Base-by-base conservation (phyloP, 2,888 invertebrate species). In the Macrosoma leucophasiata region DNA sequence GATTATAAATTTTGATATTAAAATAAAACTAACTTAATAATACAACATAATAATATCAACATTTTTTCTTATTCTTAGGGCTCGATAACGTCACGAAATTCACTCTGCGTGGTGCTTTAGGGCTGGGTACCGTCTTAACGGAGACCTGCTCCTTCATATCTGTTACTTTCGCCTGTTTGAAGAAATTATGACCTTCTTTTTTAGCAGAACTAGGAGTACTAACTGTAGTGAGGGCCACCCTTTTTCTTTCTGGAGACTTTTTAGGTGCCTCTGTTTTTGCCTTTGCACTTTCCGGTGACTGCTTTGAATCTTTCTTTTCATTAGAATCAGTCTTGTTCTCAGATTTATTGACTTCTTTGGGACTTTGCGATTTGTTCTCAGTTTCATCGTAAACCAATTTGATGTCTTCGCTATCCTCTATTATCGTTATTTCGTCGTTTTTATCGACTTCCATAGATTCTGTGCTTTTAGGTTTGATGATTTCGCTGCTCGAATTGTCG, bases 21-120 rank as follows among this genome's bases (percentile, higher is more conserved):
- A 10, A 17, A n/a, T 2, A 11, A n/a, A 12, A 19, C 24, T 15
- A 13, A 13, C 10, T 30, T 13, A 27, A 15, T 14, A 19, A 17
- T 12, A 9, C 18, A 25, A 21, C 25, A 4, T 18, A 26, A 10
- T 26, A 13, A 5, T 8, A 15, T 42, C 32, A 57, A 37, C 52
- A 65, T 39, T 70, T 76, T 58, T 89, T 91, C 52, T 85, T 85
- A 39, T 87, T 88, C 65, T 92, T 93, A 25, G 93, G 93, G 55
- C 93, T 93, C 2, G 93, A 91, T 19, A 94, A 70, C 1, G 93
- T 93, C 13, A 91, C 91, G 34, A 94, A 87, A 43, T 88, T 86
- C 3, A 93, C 91, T 43, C 93, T 71, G 10, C 92, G 66, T 0
- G 91, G 91, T 0, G 88, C 88, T 63, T 87, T 90, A 0, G 79